phyloP scores from a whole-genome alignment of 2,888 invertebrate species.

The Plagiodera versicolora region DNA sequence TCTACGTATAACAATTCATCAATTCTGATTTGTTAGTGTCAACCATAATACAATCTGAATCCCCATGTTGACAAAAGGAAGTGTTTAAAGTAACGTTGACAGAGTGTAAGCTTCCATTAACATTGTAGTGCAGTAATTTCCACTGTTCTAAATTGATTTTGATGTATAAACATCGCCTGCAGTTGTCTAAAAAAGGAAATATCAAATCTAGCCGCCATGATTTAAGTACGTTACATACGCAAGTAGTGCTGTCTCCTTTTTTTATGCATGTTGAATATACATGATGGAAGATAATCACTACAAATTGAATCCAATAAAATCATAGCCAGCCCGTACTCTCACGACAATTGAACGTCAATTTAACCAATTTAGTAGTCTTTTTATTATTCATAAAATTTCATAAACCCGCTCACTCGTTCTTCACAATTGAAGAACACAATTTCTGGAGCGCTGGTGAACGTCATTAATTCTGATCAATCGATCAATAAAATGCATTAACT shows the following conservation, averaged over 20 bases:
- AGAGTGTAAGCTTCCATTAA: conserved; percentile 32
- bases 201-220: conserved; percentile 41
- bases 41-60: not conserved
- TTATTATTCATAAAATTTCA: conserved; percentile 57
- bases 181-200: conserved; percentile 43
- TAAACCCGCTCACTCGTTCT: conserved; percentile 41
- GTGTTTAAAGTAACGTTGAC: conserved; percentile 26
- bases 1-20: not conserved
- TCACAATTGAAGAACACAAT: conserved; percentile 24
- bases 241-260: conserved; percentile 40
- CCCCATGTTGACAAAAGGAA: conserved; percentile 14
- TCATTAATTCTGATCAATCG: conserved; percentile 13
- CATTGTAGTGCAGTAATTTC: conserved; percentile 34
- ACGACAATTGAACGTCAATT: conserved; percentile 56
- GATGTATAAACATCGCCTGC: conserved; percentile 36
- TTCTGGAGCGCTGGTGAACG: conserved; percentile 5
- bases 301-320: conserved; percentile 55
- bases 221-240: conserved; percentile 32
- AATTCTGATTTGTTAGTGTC: not conserved
- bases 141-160: conserved; percentile 37
- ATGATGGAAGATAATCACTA: conserved; percentile 49
- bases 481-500: conserved; percentile 7
- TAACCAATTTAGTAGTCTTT: conserved; percentile 54
- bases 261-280: conserved; percentile 33
- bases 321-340: conserved; percentile 48